phyloP scores from a whole-genome alignment of 2,113 vertebrate species.

The Benthochromis sp. region DNA sequence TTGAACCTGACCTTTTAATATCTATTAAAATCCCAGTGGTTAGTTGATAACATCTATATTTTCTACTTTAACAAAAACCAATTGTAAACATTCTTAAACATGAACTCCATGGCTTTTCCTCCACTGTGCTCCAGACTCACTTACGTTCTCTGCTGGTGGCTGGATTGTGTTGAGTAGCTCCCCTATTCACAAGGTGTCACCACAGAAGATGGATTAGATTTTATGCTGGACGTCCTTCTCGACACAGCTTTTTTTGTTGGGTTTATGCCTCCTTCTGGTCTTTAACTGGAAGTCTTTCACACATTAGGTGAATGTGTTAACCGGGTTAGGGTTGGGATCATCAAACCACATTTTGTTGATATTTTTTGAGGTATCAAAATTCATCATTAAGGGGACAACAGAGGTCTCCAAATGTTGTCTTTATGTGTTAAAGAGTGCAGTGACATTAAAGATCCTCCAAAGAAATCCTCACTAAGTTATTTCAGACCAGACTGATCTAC shows the following conservation, averaged over 20 bases:
- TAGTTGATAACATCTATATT: neutral
- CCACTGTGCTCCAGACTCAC: neutral
- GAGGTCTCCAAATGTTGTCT: neutral
- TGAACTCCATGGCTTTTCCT: neutral
- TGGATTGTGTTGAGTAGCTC: neutral
- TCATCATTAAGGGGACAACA: accelerated
- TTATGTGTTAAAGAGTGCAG: neutral
- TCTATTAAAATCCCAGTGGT: neutral
- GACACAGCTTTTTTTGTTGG: neutral
- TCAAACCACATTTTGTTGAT: neutral
- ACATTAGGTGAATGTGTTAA: neutral
- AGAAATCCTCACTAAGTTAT: neutral
- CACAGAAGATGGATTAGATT: neutral
- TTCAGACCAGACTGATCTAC: neutral
- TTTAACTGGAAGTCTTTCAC: neutral
- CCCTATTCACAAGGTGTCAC: neutral
- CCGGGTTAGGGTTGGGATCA: neutral
- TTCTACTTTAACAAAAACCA: neutral
- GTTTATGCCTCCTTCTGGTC: neutral
- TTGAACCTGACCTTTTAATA: neutral
- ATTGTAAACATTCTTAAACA: neutral
- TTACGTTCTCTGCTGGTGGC: neutral
- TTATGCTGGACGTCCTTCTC: neutral
- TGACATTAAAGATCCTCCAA: neutral
- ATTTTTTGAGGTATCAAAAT: neutral